Evolutionary conservation across 2,797 vertebrate genomes (phyloP), one percentile per base, ranked within the genome.

Genomic region (Sibirionetta formosa): DNA sequence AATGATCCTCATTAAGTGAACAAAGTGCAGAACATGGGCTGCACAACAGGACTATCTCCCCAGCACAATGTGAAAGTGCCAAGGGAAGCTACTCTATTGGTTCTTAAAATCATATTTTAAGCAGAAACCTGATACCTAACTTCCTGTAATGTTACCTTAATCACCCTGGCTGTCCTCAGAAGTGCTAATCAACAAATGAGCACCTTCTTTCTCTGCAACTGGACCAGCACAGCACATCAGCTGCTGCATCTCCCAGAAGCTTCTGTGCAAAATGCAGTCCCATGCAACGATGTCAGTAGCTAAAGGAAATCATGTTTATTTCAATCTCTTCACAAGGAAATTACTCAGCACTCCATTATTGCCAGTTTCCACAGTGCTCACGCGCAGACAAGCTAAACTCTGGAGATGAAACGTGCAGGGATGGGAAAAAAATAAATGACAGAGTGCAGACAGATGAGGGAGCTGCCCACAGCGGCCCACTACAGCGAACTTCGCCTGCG

Each of bases 101-200:
- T 72, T 89, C 86, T 58, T 50, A 86, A 91, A 91, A 79, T 71
- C 42, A 18, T 57, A 77, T 72, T 86, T 89, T 54, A 83, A 71
- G 50, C 58, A 80, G 78, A 90, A 90, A 73, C 35, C 40, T 20
- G 79, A 2, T 68, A 77, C 53, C 70, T 53, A 54, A 81, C 84
- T 84, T 89, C 89, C 89, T 83, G 56, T 58, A 80, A 80, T 11
- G 70, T 29, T 86, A 86, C 86, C 82, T 86, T 77, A 68, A 73
- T 53, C 56, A 83, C 79, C 75, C 44, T 46, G 38, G 14, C 82
- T 91, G 69, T 48, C 33, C 35, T 31, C 29, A 50, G 57, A 85
- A 75, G 60, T 3, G 65, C 50, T 72, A 73, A 51, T 17, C 82
- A 40, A 81, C 64, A 60, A n/a, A 46, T 0, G 4, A 83, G 35